Percentiles rank a stretch among this genome's conserved stretches.
phyloP scores from a whole-genome alignment of 2,113 vertebrate species.

The Boleophthalmus pectinirostris region DNA sequence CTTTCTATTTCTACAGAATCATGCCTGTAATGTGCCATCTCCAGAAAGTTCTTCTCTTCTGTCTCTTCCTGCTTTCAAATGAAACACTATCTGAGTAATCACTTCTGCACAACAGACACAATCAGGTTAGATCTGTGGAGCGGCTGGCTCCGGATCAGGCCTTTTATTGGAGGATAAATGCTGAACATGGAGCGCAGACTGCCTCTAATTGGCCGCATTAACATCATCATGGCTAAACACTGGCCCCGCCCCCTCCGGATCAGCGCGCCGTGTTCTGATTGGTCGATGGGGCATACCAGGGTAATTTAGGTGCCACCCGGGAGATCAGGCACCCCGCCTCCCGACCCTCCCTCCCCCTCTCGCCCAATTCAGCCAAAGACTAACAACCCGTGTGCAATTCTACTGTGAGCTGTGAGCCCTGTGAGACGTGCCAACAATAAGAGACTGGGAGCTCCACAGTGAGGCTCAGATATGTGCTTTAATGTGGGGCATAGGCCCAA shows the following conservation, averaged over 20 bases:
- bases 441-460: conserved; percentile 23
- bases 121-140: conserved; percentile 66
- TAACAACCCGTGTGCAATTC: conserved; percentile 45
- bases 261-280: conserved; percentile 32
- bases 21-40: too few species aligned
- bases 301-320: conserved; percentile 58
- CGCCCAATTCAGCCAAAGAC: conserved; percentile 35
- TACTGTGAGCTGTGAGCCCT: conserved; percentile 1
- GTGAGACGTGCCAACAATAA: conserved; percentile 25
- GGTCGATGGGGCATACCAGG: conserved; percentile 58
- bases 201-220: conserved; percentile 71
- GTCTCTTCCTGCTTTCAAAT: conserved; percentile 37
- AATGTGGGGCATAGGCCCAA: not conserved
- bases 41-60: too few species aligned
- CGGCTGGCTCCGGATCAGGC: conserved; percentile 66
- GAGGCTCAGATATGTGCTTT: conserved; percentile 3
- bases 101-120: conserved; percentile 57
- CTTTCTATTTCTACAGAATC: too few species aligned
- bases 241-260: conserved; percentile 41
- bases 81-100: conserved; percentile 58
- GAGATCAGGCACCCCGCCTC: conserved; percentile 14
- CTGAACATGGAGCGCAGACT: conserved; percentile 32
- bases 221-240: conserved; percentile 50
- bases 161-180: conserved; percentile 72
- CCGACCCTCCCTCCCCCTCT: not conserved